Evolutionary conservation across 2,888 invertebrate species (phyloP).

Genomic region (Apotomis turbidana): DNA sequence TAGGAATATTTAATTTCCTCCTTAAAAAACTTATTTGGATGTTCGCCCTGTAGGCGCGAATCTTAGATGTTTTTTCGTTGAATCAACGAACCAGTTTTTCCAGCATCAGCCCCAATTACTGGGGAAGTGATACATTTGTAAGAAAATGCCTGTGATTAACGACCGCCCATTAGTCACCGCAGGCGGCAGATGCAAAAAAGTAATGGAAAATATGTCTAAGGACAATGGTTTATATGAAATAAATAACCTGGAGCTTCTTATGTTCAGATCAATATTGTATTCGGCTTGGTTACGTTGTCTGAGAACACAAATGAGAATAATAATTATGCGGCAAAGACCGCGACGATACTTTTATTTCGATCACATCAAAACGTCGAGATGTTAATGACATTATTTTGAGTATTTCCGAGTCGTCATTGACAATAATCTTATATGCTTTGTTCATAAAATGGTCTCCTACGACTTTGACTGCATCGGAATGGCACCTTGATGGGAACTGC

Average conservation of each 20-base stretch:
- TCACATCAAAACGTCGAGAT: too few species aligned
- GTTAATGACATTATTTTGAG: too few species aligned
- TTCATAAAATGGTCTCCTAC: too few species aligned
- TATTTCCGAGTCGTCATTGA: too few species aligned
- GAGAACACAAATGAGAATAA: too few species aligned
- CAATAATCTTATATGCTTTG: too few species aligned
- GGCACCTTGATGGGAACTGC: too few species aligned
- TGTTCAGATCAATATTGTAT: neutral
- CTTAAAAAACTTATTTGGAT: neutral
- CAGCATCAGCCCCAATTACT: conserved; percentile 27
- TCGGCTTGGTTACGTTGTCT: neutral
- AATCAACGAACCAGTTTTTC: conserved; percentile 26
- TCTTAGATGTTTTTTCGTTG: conserved; percentile 18
- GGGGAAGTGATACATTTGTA: conserved; percentile 38
- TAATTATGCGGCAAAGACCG: too few species aligned
- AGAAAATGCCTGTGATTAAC: conserved; percentile 50
- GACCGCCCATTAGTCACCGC: conserved; percentile 53
- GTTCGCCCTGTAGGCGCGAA: neutral
- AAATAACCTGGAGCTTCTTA: neutral
- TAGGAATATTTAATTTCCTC: too few species aligned
- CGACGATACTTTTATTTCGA: too few species aligned
- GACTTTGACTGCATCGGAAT: too few species aligned
- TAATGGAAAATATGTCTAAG: conserved; percentile 47
- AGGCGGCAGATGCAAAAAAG: conserved; percentile 50
- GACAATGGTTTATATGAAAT: conserved; percentile 19